Conservation (phyloP, 2,888 invertebrate genomes). For the Bembecia ichneumoniformis region DNA sequence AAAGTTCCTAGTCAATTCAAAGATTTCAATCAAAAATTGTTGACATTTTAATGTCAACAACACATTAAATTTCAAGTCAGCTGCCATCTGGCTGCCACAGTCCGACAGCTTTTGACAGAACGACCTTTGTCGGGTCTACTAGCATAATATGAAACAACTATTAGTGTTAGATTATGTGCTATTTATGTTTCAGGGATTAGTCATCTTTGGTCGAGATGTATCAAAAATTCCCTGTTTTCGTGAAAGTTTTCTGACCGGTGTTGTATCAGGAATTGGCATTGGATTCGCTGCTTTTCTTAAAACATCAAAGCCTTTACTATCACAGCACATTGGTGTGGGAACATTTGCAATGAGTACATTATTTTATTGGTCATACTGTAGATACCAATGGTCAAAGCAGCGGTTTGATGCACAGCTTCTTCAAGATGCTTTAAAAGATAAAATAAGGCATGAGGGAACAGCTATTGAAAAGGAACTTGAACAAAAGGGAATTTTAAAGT, state of each 20-base stretch:
- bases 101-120: no score
- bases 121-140: no score
- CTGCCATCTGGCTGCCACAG: no score
- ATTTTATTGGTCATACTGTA: conserved; percentile 78
- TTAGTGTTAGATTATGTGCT: no score
- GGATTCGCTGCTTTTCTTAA: conserved; percentile 81
- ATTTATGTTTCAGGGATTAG: conserved; percentile 53
- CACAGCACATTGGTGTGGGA: conserved; percentile 78
- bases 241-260: conserved; percentile 82
- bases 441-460: conserved; percentile 77
- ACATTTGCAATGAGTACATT: conserved; percentile 76
- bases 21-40: no score
- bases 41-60: no score
- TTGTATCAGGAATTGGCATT: conserved; percentile 76
- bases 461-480: conserved; percentile 60
- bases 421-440: conserved; percentile 74
- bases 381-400: conserved; percentile 77
- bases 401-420: conserved; percentile 77
- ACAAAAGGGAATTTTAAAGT: conserved; percentile 42
- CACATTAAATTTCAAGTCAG: no score
- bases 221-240: conserved; percentile 86
- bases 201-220: conserved; percentile 80
- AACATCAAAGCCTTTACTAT: conserved; percentile 76
- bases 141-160: no score
- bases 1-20: no score